Percentiles rank a stretch among this genome's conserved stretches.
These are phyloP conservation scores for Hafferia zeledoni DNA, from an alignment of 2,797 vertebrate genomes.

Conservation along the genomic window DNA sequence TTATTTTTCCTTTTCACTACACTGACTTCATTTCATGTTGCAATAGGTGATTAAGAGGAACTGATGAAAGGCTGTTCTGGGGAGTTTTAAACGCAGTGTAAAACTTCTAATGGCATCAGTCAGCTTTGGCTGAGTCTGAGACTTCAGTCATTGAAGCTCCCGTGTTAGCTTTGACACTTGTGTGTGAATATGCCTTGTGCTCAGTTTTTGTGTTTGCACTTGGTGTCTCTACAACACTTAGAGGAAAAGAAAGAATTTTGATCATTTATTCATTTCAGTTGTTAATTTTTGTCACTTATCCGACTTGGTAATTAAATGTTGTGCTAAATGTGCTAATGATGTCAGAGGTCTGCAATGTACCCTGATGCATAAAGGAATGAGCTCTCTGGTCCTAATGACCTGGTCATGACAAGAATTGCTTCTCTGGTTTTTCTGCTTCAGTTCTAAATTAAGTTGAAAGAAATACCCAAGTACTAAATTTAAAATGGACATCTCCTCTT, in stretches of 20 bases:
- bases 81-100: not conserved
- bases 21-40: not conserved
- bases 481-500: not conserved
- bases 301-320: not conserved
- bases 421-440: not conserved
- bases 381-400: not conserved
- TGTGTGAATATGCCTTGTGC: not conserved
- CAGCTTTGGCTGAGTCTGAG: not conserved
- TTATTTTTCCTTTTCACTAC: not conserved
- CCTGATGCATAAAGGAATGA: not conserved
- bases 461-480: not conserved
- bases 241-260: not conserved
- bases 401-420: not conserved
- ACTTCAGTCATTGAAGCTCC: not conserved
- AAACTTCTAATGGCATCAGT: not conserved
- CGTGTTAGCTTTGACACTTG: fast-evolving
- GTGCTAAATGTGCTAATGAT: not conserved
- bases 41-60: not conserved
- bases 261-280: not conserved
- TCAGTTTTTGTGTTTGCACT: not conserved
- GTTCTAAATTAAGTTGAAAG: not conserved
- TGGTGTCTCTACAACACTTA: not conserved
- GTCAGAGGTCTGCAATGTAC: not conserved
- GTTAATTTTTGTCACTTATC: not conserved
- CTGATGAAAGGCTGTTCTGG: not conserved